Evolutionary conservation across 2,797 vertebrate species (phyloP), one percentile per base, ranked within the genome.

Genomic region (Artibeus lituratus): DNA sequence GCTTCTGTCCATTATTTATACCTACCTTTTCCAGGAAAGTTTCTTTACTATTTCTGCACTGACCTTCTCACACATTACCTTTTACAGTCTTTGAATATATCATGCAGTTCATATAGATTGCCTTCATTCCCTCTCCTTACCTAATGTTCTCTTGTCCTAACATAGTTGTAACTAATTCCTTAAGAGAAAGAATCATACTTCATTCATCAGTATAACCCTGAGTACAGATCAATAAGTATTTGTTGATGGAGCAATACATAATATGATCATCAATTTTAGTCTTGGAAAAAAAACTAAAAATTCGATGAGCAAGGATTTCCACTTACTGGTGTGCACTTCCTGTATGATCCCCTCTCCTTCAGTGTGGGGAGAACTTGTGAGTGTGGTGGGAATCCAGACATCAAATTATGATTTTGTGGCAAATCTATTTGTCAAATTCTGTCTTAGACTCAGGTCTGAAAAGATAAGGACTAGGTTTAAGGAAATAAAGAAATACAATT

Each of bases 101-200:
- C 32, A 84, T 57, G 59, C 5, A 69, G 21, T 0, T 78, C 18
- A 78, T 59, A 37, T n/a, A 86, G n/a, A 47, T 90, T 72, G 83
- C 21, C 49, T 91, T 81, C 80, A 44, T 70, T 22, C 1, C 26
- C 9, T 47, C 9, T 5, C 5, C 8, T 22, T 22, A 37, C 51
- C 14, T 77, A 93, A 88, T 91, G 37, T 57, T 67, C n/a, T 93
- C 35, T 93, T 90, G 91, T 83, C 32, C 24, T 93, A 69, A 82
- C 10, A 84, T 44, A 24, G 24, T 53, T 85, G 93, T 83, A 82
- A 91, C 47, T 91, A 92, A 62, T 47, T 77, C 21, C 10, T 81
- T 77, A 87, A 89, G 18, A 37, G 35, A 88, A 94, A 22, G 19
- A 90, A 93, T 72, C 8, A 22, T 67, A 78, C 82, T 78, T 77